Evolutionary conservation across 2,113 vertebrate species (phyloP).

Genomic region (Callipepla californica): DNA sequence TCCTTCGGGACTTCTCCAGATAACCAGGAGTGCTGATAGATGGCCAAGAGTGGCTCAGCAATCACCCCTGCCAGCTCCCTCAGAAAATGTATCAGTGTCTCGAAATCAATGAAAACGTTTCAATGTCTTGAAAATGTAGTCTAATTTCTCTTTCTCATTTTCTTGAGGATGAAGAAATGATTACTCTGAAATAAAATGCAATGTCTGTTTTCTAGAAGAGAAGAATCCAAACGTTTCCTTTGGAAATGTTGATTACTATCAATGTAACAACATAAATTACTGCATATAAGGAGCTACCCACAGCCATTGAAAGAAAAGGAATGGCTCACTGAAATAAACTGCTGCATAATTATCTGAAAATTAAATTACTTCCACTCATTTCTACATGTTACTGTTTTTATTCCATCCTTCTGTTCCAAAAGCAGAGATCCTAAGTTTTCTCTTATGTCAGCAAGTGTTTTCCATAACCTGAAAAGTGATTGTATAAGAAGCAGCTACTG

Average conservation of each 20-base stretch:
- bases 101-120: too few relatives aligned
- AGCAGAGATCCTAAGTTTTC: background rate
- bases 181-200: conserved; percentile 32
- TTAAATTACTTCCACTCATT: conserved; percentile 60
- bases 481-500: background rate
- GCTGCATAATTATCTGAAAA: conserved; percentile 47
- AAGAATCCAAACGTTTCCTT: background rate
- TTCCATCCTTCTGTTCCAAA: background rate
- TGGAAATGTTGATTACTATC: conserved; percentile 43
- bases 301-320: conserved; percentile 28
- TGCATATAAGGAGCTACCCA: conserved; percentile 7
- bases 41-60: too few relatives aligned
- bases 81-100: too few relatives aligned
- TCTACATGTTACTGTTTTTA: conserved; percentile 22
- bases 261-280: conserved; percentile 46
- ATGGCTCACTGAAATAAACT: conserved; percentile 44
- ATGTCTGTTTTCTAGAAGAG: background rate
- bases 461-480: background rate
- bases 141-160: background rate
- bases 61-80: too few relatives aligned
- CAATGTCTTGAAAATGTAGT: background rate
- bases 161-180: background rate
- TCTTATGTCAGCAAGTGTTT: background rate
- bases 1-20: too few relatives aligned
- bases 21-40: too few relatives aligned